Evolutionary conservation across 2,113 vertebrate genomes (phyloP).

Genomic region (Alaudala cheleensis): DNA sequence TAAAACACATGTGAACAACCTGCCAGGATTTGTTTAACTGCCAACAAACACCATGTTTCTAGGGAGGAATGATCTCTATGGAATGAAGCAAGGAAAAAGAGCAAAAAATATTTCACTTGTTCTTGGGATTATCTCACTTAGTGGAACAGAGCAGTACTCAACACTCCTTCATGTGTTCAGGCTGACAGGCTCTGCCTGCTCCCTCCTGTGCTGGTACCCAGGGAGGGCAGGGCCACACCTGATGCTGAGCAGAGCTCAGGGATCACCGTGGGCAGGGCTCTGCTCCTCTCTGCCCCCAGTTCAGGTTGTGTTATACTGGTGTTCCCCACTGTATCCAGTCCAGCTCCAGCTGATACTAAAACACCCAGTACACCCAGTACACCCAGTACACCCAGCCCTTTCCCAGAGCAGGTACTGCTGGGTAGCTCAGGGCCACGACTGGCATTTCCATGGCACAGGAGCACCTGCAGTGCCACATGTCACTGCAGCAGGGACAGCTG

Average conservation of each 20-base stretch:
- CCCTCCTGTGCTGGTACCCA: neutral
- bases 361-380: neutral
- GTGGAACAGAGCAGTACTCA: neutral
- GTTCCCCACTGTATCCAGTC: neutral
- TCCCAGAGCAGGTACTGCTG: neutral
- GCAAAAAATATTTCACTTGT: neutral
- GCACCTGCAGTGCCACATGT: fast-evolving
- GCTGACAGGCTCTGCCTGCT: neutral
- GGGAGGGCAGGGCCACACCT: neutral
- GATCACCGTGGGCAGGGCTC: neutral
- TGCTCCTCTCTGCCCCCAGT: neutral
- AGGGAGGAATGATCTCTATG: neutral
- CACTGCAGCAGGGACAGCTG: neutral
- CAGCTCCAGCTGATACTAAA: neutral
- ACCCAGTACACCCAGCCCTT: neutral
- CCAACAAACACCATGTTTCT: neutral
- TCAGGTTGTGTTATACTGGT: neutral
- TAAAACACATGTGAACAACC: neutral
- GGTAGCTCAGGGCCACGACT: neutral
- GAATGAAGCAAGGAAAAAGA: neutral
- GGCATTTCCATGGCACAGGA: neutral
- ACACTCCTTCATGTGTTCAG: neutral
- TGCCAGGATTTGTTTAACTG: neutral
- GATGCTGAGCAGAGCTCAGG: neutral
- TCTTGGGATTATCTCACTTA: neutral